A percentile compares a stretch with the other conserved stretches of the same genome.
phyloP scores from a whole-genome alignment of 64 coral and sea anemone genomes.

The Actinia equina region DNA sequence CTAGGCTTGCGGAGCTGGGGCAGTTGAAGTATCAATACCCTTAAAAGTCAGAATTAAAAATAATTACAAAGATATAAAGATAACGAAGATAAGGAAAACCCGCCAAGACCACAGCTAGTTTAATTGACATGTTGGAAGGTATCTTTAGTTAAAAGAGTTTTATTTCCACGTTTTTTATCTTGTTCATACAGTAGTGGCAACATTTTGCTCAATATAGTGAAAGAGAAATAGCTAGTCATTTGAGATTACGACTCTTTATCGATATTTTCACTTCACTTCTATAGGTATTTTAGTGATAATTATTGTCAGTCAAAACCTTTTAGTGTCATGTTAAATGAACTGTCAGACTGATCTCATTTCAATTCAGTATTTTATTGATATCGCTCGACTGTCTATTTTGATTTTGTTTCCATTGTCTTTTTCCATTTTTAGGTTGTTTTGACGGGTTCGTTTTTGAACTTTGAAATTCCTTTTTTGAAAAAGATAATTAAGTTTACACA shows the following conservation, averaged over 20 bases:
- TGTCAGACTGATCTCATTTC: background rate
- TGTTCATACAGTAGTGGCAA: background rate
- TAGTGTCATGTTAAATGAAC: slow-evolving; percentile 4
- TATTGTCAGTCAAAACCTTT: background rate
- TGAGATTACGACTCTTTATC: background rate
- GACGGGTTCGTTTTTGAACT: too few species aligned
- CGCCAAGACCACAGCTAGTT: background rate
- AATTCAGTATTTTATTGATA: background rate
- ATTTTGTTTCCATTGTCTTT: too few species aligned
- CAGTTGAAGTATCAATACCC: slow-evolving; percentile 17
- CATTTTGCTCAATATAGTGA: background rate
- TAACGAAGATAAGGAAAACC: background rate
- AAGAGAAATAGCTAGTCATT: background rate
- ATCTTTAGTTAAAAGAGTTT: background rate
- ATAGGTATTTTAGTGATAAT: background rate
- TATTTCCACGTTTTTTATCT: background rate
- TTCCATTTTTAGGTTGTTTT: too few species aligned
- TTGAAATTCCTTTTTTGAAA: too few species aligned
- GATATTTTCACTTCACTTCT: background rate
- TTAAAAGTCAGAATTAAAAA: slow-evolving; percentile 4
- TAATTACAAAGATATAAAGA: slow-evolving; percentile 8
- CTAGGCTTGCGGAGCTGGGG: background rate
- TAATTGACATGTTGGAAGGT: background rate
- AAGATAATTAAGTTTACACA: too few species aligned
- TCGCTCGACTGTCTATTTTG: background rate